Evolutionary conservation across 2,113 vertebrate species (phyloP).

Genomic region (Sphyrna mokarran): DNA sequence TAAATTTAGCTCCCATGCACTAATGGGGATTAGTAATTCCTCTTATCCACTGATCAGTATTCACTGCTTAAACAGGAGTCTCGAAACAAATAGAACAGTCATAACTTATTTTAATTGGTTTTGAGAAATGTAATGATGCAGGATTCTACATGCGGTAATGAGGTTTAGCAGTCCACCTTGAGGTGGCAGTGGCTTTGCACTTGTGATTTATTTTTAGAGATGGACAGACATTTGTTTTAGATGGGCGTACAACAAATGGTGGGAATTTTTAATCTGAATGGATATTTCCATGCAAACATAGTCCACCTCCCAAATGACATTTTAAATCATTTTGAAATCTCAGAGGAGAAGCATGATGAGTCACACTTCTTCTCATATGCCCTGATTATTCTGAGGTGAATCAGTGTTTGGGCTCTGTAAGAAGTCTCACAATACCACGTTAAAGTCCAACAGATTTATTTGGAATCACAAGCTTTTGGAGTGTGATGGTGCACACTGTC

Average conservation of each 20-base stretch:
- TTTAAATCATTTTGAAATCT: background rate
- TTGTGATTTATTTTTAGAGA: background rate
- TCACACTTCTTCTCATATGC: background rate
- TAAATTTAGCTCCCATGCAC: background rate
- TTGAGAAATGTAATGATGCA: background rate
- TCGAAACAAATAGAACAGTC: background rate
- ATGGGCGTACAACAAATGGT: background rate
- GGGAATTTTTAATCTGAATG: background rate
- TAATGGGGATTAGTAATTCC: background rate
- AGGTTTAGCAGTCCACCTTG: background rate
- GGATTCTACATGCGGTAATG: background rate
- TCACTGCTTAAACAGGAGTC: background rate
- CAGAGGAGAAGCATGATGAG: background rate
- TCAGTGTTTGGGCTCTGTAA: no score
- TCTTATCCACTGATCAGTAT: background rate
- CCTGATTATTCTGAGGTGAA: no score
- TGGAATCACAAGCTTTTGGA: no score
- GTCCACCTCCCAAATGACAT: background rate
- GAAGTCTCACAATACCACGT: no score
- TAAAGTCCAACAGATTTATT: no score
- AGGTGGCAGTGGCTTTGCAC: background rate
- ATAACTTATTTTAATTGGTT: background rate
- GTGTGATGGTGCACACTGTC: no score
- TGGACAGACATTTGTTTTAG: background rate
- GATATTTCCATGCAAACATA: background rate